Evolutionary conservation across 1,140 invertebrate species (phyloP).

Genomic region (Nebria ingens): DNA sequence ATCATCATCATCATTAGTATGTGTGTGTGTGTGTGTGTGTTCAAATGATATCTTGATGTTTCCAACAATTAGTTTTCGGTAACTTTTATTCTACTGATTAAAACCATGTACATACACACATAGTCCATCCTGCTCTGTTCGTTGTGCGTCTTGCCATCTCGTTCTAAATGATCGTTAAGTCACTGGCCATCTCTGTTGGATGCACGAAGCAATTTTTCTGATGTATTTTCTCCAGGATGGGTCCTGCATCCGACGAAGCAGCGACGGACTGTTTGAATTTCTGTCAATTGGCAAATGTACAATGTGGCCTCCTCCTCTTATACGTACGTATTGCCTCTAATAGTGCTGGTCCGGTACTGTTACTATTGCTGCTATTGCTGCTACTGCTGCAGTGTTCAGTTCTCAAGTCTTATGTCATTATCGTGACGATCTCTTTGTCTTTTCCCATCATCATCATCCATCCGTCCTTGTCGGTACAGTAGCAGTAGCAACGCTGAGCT

Average conservation of each 20-base stretch:
- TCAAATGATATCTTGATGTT: background rate
- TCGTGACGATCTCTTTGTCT: constrained; percentile 1
- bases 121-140: background rate
- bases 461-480: background rate
- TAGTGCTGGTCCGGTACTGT: too few relatives aligned
- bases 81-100: constrained; percentile 4
- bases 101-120: background rate
- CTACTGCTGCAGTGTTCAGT: background rate
- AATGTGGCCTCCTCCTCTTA: too few relatives aligned
- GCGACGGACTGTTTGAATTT: background rate
- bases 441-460: background rate
- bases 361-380: too few relatives aligned
- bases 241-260: background rate
- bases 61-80: background rate
- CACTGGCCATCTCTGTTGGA: background rate
- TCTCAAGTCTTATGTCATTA: constrained; percentile 3
- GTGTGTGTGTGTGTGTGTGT: too few relatives aligned
- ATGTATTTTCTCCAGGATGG: constrained; percentile 1
- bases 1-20: too few relatives aligned
- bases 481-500: background rate
- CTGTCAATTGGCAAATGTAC: too few relatives aligned
- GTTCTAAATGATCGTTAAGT: constrained; percentile 4
- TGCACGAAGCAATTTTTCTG: constrained; percentile 2
- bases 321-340: too few relatives aligned
- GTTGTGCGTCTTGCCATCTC: background rate